Percentiles rank a stretch among this genome's conserved stretches.
phyloP scores from a whole-genome alignment of 1,140 invertebrate species.

The Zaprionus camerounensis region DNA sequence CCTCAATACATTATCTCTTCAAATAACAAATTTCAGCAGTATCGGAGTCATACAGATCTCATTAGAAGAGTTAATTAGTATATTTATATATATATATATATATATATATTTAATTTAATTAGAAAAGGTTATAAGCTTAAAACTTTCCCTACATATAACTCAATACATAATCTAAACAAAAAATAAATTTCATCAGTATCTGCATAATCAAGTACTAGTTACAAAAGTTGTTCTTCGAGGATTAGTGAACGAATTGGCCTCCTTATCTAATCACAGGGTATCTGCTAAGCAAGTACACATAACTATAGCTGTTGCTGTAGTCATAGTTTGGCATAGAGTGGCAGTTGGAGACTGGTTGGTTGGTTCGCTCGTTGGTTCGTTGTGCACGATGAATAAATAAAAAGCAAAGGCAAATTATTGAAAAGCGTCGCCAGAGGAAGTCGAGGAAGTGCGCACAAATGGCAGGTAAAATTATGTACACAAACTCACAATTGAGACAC shows the following conservation, averaged over 20 bases:
- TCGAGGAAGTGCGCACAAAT: constrained; percentile 55
- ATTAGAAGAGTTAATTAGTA: no score
- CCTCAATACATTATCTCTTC: no score
- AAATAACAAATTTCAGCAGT: no score
- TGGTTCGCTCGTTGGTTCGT: constrained; percentile 9
- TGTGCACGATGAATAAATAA: constrained; percentile 55
- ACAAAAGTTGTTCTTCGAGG: no score
- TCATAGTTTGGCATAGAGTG: constrained; percentile 26
- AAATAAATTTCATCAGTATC: no score
- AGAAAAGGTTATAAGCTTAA: no score
- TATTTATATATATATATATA: no score
- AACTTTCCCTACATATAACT: no score
- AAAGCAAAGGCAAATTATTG: constrained; percentile 53
- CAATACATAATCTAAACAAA: no score
- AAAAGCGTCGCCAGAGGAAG: constrained; percentile 55
- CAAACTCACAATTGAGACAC: constrained; percentile 36
- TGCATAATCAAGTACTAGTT: no score
- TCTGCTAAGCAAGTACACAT: constrained; percentile 14
- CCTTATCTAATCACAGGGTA: constrained; percentile 14
- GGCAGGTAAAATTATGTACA: constrained; percentile 50
- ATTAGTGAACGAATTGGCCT: not conserved
- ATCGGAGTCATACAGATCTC: no score
- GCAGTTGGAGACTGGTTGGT: constrained; percentile 38
- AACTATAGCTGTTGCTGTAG: not conserved
- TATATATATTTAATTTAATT: no score